Percentiles rank a stretch among this genome's conserved stretches.
Conservation (phyloP, 1,140 invertebrate species). For the Xylocopa sonorina region DNA sequence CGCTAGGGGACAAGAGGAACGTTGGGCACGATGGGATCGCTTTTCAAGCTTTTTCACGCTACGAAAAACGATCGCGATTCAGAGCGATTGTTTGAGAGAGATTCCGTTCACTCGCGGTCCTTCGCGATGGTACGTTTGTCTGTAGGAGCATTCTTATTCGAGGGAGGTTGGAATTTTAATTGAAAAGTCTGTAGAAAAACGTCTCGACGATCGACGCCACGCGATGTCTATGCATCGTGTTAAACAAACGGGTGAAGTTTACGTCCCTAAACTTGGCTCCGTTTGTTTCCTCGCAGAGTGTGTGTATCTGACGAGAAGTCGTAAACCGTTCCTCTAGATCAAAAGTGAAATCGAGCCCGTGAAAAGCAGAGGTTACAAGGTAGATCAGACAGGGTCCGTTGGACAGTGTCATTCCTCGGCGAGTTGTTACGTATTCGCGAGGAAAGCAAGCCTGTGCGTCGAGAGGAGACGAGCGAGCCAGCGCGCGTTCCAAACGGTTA, state of each 20-base stretch:
- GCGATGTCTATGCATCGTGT: too few relatives aligned
- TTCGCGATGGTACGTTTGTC: too few relatives aligned
- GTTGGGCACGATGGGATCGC: too few relatives aligned
- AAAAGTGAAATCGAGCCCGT: neutral
- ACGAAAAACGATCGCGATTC: too few relatives aligned
- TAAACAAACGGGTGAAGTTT: neutral
- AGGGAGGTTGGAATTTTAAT: too few relatives aligned
- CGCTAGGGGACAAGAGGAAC: too few relatives aligned
- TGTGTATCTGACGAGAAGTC: neutral
- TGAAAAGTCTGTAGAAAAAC: too few relatives aligned
- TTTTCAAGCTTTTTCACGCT: too few relatives aligned
- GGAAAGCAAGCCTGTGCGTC: too few relatives aligned
- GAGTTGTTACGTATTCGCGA: neutral
- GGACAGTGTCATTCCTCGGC: neutral
- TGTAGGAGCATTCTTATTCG: too few relatives aligned
- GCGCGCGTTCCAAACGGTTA: neutral
- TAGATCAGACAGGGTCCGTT: neutral
- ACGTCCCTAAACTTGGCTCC: neutral
- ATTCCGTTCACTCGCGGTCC: too few relatives aligned
- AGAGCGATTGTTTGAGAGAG: too few relatives aligned
- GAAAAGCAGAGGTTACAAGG: neutral
- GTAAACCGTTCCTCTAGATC: neutral
- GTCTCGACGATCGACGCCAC: neutral
- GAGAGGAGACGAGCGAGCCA: neutral
- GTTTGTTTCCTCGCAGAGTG: constrained; percentile 1